These are phyloP conservation scores for Drymonia ruficornis DNA, from an alignment of 2,888 invertebrate genomes.

Conservation along the genomic window DNA sequence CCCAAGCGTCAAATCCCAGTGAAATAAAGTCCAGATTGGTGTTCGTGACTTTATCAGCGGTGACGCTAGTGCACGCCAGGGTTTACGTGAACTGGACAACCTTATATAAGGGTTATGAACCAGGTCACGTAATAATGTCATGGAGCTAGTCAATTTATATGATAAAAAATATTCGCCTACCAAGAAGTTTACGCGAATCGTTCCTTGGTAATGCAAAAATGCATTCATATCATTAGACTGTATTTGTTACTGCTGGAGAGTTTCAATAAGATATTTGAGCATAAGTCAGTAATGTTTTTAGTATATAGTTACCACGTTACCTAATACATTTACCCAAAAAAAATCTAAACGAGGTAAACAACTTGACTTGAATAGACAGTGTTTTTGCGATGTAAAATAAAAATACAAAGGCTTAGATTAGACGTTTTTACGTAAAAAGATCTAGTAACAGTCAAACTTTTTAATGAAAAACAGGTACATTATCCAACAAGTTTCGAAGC, in stretches of 20 bases:
- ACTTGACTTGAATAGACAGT: not conserved
- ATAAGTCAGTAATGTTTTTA: not conserved
- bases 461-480: too few relatives aligned
- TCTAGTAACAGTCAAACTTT: not conserved
- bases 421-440: not conserved
- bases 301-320: too few relatives aligned
- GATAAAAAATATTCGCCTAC: too few relatives aligned
- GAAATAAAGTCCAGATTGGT: constrained; percentile 23
- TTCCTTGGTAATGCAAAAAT: too few relatives aligned
- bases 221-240: too few relatives aligned
- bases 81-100: constrained; percentile 28
- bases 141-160: constrained; percentile 5
- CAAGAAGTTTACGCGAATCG: constrained; percentile 3
- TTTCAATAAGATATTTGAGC: not conserved
- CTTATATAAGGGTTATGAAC: constrained; percentile 40
- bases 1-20: not conserved
- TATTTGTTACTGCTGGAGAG: not conserved
- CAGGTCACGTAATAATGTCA: constrained; percentile 41
- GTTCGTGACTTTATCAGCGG: constrained; percentile 33
- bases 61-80: constrained; percentile 29
- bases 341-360: not conserved
- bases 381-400: constrained; percentile 1
- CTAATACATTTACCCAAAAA: constrained; percentile 5
- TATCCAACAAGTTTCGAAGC: too few relatives aligned
- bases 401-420: constrained; percentile 1